Base-by-base conservation (phyloP, 1,140 invertebrate genomes). In the Solen grandis region DNA sequence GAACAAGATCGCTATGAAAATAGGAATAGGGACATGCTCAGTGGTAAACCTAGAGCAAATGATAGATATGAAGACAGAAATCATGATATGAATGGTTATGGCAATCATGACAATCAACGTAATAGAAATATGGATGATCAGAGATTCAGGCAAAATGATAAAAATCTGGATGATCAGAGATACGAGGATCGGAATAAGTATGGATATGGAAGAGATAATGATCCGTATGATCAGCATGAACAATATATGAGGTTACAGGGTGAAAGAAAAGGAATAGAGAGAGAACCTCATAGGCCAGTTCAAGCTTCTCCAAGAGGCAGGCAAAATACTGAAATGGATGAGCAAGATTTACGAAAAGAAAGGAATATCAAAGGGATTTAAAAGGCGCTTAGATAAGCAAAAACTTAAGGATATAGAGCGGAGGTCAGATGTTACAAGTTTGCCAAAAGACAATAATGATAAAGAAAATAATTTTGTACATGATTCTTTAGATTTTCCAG, bases 361-460 rank as follows among this genome's bases (percentile, higher is more conserved):
- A 72, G 1, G 77, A 85, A 46, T 90, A 90, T 65, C 89, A 90
- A 68, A 81, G 82, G 33, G 76, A 84, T 22, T 65, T 90, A 86
- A 82, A 25, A 25, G 54, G n/a, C 65, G 87, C 38, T 75, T 90
- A 25, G 52, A 81, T 2, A 72, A 81, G 25, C 14, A 74, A n/a
- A 57, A 27, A 27, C 57, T 81, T 3, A 69, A 82, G 38, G 54
- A 81, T 10, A 63, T 27, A 4, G 52, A 60, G 29, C 14, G 13
- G 62, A 41, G 36, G 41, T 68, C n/a, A 46, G 19, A 25, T 54
- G 13, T 31, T 36, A 38, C 31, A 31, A 31, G n/a, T 33, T 1
- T 52, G 33, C 8, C 52, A 41, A 55, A 70, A 60, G 63, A 66
- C 25, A 57, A 62, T 50, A 65, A 62, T 74, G 68, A 70, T 29